Conservation (phyloP, 1,140 invertebrate species). For the Sipha flava region DNA sequence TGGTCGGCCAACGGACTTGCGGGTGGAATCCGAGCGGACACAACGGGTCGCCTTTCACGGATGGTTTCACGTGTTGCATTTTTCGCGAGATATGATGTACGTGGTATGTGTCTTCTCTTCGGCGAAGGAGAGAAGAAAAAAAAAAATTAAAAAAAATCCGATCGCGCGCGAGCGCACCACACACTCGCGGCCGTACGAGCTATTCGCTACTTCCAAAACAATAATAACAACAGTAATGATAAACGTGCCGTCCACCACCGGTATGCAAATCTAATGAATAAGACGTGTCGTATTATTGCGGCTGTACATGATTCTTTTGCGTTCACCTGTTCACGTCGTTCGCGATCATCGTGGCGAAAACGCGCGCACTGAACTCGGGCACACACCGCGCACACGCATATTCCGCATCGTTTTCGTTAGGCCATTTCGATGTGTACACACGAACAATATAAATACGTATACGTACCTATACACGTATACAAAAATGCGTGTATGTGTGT, state of each 20-base stretch:
- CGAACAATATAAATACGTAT: slow-evolving; percentile 20
- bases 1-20: slow-evolving; percentile 83
- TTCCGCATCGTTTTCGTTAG: slow-evolving; percentile 7
- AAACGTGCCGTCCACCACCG: too few species aligned
- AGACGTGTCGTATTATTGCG: too few species aligned
- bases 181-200: neutral
- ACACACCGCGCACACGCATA: neutral
- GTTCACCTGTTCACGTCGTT: neutral
- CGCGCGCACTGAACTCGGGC: neutral
- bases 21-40: slow-evolving; percentile 90
- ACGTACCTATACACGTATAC: neutral
- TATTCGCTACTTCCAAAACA: neutral
- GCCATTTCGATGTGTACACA: slow-evolving; percentile 4
- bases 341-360: neutral
- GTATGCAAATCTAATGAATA: too few species aligned
- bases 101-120: too few species aligned
- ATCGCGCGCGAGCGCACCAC: neutral
- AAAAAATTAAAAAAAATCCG: neutral
- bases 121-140: too few species aligned
- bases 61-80: slow-evolving; percentile 75
- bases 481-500: neutral
- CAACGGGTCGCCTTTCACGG: slow-evolving; percentile 72
- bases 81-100: neutral
- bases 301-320: neutral
- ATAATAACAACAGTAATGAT: too few species aligned